Evolutionary conservation across 2,797 vertebrate species (phyloP).

Genomic region (Diglossa cyanea): DNA sequence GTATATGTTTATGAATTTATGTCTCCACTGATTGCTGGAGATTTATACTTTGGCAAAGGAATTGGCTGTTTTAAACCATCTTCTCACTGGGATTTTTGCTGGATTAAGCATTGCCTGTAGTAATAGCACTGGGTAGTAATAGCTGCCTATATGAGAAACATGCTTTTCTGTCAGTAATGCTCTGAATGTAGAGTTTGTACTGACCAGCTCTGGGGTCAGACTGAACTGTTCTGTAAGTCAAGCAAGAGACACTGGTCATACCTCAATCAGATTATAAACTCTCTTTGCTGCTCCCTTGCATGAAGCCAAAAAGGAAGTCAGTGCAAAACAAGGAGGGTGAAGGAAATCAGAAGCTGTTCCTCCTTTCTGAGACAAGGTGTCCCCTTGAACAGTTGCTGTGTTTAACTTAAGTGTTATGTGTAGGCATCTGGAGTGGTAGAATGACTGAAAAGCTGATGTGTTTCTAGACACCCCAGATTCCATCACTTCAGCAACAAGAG

Average conservation of each 20-base stretch:
- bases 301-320: neutral
- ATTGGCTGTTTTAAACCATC: neutral
- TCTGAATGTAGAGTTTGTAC: neutral
- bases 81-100: neutral
- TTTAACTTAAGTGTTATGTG: neutral
- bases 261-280: neutral
- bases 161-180: neutral
- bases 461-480: neutral
- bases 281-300: neutral
- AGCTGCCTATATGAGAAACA: neutral
- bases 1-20: neutral
- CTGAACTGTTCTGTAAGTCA: neutral
- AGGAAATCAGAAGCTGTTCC: neutral
- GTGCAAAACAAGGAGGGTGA: neutral
- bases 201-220: neutral
- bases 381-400: neutral
- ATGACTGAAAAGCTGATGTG: neutral
- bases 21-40: neutral
- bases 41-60: neutral
- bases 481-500: neutral
- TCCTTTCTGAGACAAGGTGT: neutral
- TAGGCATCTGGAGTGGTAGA: neutral
- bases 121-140: neutral
- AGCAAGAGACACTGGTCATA: neutral
- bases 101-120: neutral